phyloP scores from a whole-genome alignment of 2,888 invertebrate genomes.

The Spodoptera exigua region DNA sequence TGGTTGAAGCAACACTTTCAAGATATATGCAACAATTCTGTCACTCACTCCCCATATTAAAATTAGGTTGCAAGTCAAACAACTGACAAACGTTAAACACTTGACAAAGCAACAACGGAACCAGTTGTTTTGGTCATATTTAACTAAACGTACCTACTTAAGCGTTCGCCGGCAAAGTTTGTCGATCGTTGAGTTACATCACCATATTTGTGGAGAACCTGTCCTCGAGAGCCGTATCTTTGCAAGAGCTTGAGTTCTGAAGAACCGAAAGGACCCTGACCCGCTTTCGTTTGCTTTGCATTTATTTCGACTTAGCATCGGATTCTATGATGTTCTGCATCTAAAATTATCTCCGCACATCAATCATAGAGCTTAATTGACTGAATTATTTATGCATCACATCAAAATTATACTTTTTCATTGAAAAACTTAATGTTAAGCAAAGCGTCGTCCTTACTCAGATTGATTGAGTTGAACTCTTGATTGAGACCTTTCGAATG shows the following conservation, averaged over 20 bases:
- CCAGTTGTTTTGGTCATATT: constrained; percentile 48
- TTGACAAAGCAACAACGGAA: constrained; percentile 31
- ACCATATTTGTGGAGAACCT: constrained; percentile 72
- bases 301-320: constrained; percentile 60
- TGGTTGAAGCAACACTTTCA: background rate
- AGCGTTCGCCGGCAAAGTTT: constrained; percentile 63
- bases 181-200: constrained; percentile 71
- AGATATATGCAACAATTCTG: constrained; percentile 7
- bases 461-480: background rate
- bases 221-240: constrained; percentile 71
- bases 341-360: constrained; percentile 31
- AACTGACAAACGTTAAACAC: constrained; percentile 2
- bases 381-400: constrained; percentile 18
- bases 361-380: constrained; percentile 29
- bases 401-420: constrained; percentile 13
- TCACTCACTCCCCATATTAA: constrained; percentile 2
- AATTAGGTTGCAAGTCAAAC: constrained; percentile 7
- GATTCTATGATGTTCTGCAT: constrained; percentile 23
- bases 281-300: constrained; percentile 68
- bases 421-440: constrained; percentile 5
- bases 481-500: background rate
- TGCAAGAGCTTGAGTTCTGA: constrained; percentile 74
- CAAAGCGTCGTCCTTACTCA: background rate
- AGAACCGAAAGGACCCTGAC: constrained; percentile 81
- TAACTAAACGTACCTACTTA: constrained; percentile 70